Evolutionary conservation across 2,797 vertebrate genomes (phyloP), one percentile per base, ranked within the genome.

Genomic region (Lindbergichthys nudifrons): DNA sequence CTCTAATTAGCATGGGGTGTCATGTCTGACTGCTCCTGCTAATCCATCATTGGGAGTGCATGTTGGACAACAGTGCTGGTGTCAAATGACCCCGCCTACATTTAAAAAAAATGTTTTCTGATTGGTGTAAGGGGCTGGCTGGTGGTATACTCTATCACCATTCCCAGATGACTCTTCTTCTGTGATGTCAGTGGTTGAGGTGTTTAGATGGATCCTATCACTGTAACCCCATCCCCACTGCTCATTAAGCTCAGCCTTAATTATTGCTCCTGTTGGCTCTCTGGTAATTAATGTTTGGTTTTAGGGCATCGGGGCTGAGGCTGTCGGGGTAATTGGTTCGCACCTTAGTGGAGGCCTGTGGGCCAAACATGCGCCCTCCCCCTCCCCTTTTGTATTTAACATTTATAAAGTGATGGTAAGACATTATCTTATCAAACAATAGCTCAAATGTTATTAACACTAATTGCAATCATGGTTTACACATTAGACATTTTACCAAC

Each of bases 251-350:
- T 78, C 75, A 47, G 74, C 76, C 83, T 86, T 85, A 88, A 93
- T 89, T 87, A 90, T 86, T 79, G 83, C 87, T 84, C 79, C 74
- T 72, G 65, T 74, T 80, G 79, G 75, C 87, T 87, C 77, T 23
- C 53, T 74, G 69, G 76, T 91, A 87, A 90, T 91, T 89, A 89
- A 86, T 70, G 88, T 86, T 89, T 81, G 69, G 84, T 86, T 86
- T 84, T 62, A 82, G 89, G 82, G 81, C 78, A 73, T 57, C 70
- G 70, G 79, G 77, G 82, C 73, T 73, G 74, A 84, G 70, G 75
- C 88, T 82, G 84, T 82, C 79, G 79, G 76, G 76, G 81, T 92
- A 92, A 92, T 88, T 92, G 83, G 74, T 87, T 90, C 88, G 81
- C 82, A 81, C 80, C 60, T 61, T 65, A 79, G 74, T 81, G 41